These are phyloP conservation scores for Micrasema minimum DNA, from an alignment of 1,140 invertebrate species.

Conservation along the genomic window DNA sequence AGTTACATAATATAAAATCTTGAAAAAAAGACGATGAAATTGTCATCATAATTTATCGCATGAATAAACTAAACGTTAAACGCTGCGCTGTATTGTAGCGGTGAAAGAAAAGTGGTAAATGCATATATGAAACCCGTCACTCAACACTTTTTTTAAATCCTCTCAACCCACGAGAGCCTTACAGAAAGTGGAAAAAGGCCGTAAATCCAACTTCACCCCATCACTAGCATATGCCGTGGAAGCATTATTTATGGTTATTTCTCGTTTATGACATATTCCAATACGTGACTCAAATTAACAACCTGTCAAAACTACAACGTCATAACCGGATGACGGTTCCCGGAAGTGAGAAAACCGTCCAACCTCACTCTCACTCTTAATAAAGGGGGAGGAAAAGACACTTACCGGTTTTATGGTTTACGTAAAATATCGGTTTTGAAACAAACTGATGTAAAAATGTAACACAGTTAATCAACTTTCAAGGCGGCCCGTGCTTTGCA, in stretches of 20 bases:
- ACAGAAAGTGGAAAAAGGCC: slow-evolving; percentile 45
- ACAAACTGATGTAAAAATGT: too few relatives aligned
- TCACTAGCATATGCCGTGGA: slow-evolving; percentile 27
- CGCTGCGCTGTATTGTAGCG: too few relatives aligned
- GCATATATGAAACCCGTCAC: slow-evolving; percentile 8
- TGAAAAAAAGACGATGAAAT: too few relatives aligned
- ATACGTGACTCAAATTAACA: slow-evolving; percentile 51
- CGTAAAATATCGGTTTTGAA: too few relatives aligned
- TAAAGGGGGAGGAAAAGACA: not conserved
- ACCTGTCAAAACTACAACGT: slow-evolving; percentile 35
- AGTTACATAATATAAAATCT: too few relatives aligned
- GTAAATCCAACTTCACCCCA: slow-evolving; percentile 39
- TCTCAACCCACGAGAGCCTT: too few relatives aligned
- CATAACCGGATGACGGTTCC: slow-evolving; percentile 28
- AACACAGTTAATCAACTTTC: too few relatives aligned
- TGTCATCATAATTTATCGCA: too few relatives aligned
- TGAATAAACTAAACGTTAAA: too few relatives aligned
- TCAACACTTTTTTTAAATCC: slow-evolving; percentile 15
- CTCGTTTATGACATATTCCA: slow-evolving; percentile 51
- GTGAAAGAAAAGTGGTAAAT: too few relatives aligned
- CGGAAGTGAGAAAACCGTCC: slow-evolving; percentile 4
- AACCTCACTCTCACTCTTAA: slow-evolving; percentile 1
- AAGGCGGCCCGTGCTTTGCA: too few relatives aligned
- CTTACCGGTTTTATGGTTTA: not conserved
- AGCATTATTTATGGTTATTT: slow-evolving; percentile 53